phyloP scores from a whole-genome alignment of 1,140 invertebrate genomes.

The Pseudomyrmex sp. region DNA sequence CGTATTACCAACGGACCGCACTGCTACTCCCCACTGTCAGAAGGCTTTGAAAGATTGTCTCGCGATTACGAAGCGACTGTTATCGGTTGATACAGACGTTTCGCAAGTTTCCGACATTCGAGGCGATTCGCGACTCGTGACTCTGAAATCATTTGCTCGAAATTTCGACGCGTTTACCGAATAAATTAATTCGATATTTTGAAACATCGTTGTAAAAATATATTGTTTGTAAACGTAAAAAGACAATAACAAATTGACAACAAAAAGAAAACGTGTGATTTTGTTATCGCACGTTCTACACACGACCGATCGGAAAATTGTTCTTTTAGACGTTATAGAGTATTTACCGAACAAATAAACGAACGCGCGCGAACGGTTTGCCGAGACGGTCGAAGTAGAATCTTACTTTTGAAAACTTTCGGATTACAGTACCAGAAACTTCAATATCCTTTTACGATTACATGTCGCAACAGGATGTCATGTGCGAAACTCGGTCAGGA shows the following conservation, averaged over 20 bases:
- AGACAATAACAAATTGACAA: neutral
- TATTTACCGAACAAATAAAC: constrained; percentile 39
- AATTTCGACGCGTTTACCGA: neutral
- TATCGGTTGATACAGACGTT: constrained; percentile 18
- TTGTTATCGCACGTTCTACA: neutral
- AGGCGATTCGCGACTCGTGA: neutral
- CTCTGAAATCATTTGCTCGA: neutral
- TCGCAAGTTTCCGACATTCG: constrained; percentile 5
- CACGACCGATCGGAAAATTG: neutral
- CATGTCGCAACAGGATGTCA: constrained; percentile 53
- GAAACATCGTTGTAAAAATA: neutral
- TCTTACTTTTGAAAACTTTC: constrained; percentile 51
- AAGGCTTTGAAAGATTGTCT: constrained; percentile 58
- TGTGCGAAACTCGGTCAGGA: constrained; percentile 53
- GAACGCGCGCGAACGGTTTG: neutral
- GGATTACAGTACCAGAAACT: constrained; percentile 57
- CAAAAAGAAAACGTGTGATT: neutral
- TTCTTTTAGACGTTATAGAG: neutral
- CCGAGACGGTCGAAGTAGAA: constrained; percentile 18
- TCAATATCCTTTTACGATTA: constrained; percentile 59
- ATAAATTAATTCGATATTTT: neutral
- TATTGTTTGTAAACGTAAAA: too few relatives aligned
- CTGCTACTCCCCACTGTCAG: constrained; percentile 18
- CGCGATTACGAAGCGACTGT: constrained; percentile 46
- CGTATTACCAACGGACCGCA: constrained; percentile 37